Conservation (phyloP, 1,140 invertebrate genomes). For the Micrasema minimum region DNA sequence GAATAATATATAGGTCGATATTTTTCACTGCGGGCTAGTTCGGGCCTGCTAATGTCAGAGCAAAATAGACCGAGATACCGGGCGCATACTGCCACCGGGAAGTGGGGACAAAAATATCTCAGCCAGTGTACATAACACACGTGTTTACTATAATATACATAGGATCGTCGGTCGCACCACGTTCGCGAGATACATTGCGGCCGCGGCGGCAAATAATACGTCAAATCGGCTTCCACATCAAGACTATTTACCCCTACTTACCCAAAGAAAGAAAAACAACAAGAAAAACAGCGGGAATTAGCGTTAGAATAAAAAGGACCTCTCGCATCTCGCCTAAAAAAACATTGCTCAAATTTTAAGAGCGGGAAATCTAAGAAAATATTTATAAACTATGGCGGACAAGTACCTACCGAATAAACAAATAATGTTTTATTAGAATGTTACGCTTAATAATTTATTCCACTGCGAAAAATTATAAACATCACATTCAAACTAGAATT, state of each 20-base stretch:
- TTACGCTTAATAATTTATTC: too few relatives aligned
- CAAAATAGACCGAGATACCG: slow-evolving; percentile 36
- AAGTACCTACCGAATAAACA: too few relatives aligned
- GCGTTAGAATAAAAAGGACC: background rate
- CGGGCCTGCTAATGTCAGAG: slow-evolving; percentile 24
- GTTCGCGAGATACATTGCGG: background rate
- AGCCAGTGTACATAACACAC: slow-evolving; percentile 14
- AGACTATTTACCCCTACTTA: slow-evolving; percentile 2
- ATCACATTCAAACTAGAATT: too few relatives aligned
- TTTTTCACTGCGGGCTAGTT: too few relatives aligned
- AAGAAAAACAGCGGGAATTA: slow-evolving; percentile 4
- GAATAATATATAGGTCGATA: too few relatives aligned
- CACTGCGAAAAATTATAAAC: too few relatives aligned
- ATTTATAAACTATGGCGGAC: too few relatives aligned
- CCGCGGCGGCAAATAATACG: slow-evolving; percentile 8
- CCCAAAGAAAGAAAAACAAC: slow-evolving; percentile 3
- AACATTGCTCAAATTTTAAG: too few relatives aligned
- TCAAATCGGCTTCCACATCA: slow-evolving; percentile 7
- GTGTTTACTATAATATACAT: slow-evolving; percentile 1
- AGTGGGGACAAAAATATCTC: slow-evolving; percentile 29
- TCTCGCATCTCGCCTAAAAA: background rate
- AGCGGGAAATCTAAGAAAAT: too few relatives aligned
- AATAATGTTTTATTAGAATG: too few relatives aligned
- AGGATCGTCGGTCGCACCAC: background rate
- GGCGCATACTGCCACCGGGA: slow-evolving; percentile 28